Base-by-base conservation (phyloP, 2,888 invertebrate species). In the Aleiodes testaceus region DNA sequence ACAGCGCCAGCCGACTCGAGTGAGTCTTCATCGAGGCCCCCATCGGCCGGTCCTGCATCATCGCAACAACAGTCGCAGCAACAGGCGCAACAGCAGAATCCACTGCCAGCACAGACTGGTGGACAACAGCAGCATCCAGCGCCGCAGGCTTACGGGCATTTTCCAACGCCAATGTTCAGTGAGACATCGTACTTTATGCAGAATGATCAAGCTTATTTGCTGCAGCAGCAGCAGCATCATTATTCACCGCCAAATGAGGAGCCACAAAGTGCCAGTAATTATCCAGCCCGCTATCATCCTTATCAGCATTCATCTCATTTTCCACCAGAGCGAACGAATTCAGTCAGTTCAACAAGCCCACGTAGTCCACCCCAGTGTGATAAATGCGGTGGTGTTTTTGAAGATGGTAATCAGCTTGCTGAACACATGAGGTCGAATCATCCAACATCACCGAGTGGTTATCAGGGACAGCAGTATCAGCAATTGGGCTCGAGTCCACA, bases 311-410 rank as follows among this genome's bases (percentile, higher is more conserved):
- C 89, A 78, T 90, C 90, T 65, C 87, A 91, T 76, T 79, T 79
- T 76, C 66, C 76, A 65, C 69, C 77, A 69, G 82, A 85, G 59
- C 79, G 82, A 0, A 75, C 82, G 12, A 92, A 80, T 72, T 84
- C 86, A 12, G 84, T 83, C 55, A 84, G 84, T 91, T 81, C 93
- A 12, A 92, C 93, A 44, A 93, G 93, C 50, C 92, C 93, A 12
- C 91, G 93, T 0, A 92, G 92, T 73, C 85, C 87, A 16, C 91
- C 93, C 83, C 94, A 94, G 85, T 95, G 95, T 87, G 95, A 95
- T 84, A 95, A 95, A 86, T 95, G 95, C 83, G 95, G 95, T 72
- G 92, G 92, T 74, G 92, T 94, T 69, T 94, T 93, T 83, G 93
- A 94, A 83, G 93, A 93, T 50, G 92, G 93, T 55, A 90, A 91